These are phyloP conservation scores for Hydrophis major DNA, from an alignment of 2,797 vertebrate species.

Conservation along the genomic window DNA sequence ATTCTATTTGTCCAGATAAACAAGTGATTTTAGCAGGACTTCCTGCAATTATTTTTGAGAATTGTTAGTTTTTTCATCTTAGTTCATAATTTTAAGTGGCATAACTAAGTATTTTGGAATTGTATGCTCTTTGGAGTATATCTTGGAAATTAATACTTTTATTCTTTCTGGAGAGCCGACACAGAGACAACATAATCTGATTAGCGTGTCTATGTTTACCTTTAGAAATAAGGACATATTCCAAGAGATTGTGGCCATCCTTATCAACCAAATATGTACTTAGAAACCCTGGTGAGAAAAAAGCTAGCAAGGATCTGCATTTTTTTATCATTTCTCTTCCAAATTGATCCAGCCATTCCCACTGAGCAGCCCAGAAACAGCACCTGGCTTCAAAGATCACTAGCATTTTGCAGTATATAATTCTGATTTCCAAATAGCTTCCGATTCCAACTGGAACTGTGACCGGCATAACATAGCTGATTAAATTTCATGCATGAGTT, in stretches of 20 bases:
- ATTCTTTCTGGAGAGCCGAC: neutral
- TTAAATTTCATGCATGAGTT: neutral
- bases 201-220: neutral
- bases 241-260: neutral
- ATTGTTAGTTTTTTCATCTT: neutral
- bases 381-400: neutral
- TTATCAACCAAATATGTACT: neutral
- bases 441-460: fast-evolving
- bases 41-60: neutral
- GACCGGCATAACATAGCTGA: neutral
- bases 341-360: neutral
- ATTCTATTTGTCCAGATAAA: fast-evolving
- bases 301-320: neutral
- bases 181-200: neutral
- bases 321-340: neutral
- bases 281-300: neutral
- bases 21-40: fast-evolving
- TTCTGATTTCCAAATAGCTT: neutral
- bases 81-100: neutral
- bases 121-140: neutral
- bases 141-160: neutral
- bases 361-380: neutral
- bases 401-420: neutral
- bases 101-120: neutral
- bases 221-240: neutral